Base-by-base conservation (phyloP, 2,888 invertebrate genomes). In the Acholoe squamosa region DNA sequence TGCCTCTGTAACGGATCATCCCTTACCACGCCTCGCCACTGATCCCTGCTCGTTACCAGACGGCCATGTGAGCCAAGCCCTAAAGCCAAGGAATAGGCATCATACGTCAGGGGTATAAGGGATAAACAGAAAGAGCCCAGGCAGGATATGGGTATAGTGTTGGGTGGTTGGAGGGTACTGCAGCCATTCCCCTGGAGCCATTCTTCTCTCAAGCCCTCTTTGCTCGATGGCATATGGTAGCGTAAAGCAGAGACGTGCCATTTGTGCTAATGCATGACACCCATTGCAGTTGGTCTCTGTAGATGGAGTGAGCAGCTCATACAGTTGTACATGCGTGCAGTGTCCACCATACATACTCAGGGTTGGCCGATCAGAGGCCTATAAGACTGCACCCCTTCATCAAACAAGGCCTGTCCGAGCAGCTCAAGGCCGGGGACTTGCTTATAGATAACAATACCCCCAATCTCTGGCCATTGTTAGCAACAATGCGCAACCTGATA, bases 401-500 rank as follows among this genome's bases (percentile, higher is more conserved):
- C 71, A 71, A 71, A 71, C 28, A 71, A 14, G n/a, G 31, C n/a
- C 71, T 3, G 31, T 0, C 28, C 71, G 71, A 28, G 28, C 71
- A 5, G 71, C 71, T 71, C 31, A 25, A 7, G 71, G 25, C 71
- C 14, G 31, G 5, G 5, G 31, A 71, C 28, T 16, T 14, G 71
- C 31, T 14, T 5, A 28, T 28, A 71, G 71, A 71, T 71, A 71
- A 71, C 71, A 71, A 71, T 71, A 71, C 71, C 31, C 5, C 31
- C 71, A 71, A 71, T 71, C 71, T 71, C 25, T 71, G 71, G 25
- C 71, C 71, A 71, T 71, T 71, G 71, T 71, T 25, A 71, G 71
- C 71, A 28, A 25, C 71, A 43, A 28, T 25, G 28, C 12, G 71
- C 71, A 71, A 71, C 71, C 25, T 25, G 71, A 71, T 71, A 71